Percentiles rank a stretch among this genome's conserved stretches.
Conservation (phyloP, 2,888 invertebrate genomes). For the Xylota sylvarum region DNA sequence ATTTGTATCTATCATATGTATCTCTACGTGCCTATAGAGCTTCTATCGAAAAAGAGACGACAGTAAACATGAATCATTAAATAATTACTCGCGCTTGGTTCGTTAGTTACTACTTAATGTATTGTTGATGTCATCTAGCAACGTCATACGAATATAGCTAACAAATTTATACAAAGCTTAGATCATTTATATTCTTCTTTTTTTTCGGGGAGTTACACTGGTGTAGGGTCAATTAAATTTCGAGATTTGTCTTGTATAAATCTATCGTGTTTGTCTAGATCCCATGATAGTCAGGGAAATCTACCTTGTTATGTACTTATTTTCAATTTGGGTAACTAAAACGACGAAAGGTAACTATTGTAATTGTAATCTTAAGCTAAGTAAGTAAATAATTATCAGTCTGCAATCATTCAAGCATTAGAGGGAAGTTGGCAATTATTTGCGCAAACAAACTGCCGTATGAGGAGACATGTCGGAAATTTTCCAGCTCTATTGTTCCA, state of each 20-base stretch:
- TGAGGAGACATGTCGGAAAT: slow-evolving; percentile 41
- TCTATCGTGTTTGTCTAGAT: slow-evolving; percentile 31
- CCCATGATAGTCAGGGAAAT: slow-evolving; percentile 13
- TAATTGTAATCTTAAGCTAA: slow-evolving; percentile 57
- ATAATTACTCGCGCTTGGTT: slow-evolving; percentile 60
- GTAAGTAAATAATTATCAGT: slow-evolving; percentile 61
- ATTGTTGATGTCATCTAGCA: slow-evolving; percentile 65
- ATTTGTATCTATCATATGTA: background rate
- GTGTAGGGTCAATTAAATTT: slow-evolving; percentile 35
- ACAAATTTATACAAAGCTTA: slow-evolving; percentile 33
- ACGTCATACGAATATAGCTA: slow-evolving; percentile 12
- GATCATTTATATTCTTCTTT: slow-evolving; percentile 36
- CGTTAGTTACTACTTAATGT: slow-evolving; percentile 42
- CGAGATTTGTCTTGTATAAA: slow-evolving; percentile 28
- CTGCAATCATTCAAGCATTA: slow-evolving; percentile 56
- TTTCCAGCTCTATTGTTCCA: slow-evolving; percentile 50
- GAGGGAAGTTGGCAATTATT: slow-evolving; percentile 69
- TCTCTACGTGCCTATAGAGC: background rate
- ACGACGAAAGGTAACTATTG: background rate
- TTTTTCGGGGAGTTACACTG: slow-evolving; percentile 3
- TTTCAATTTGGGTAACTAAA: slow-evolving; percentile 23
- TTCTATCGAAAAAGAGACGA: background rate
- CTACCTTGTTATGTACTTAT: slow-evolving; percentile 5
- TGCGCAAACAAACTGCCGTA: slow-evolving; percentile 52
- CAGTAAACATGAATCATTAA: slow-evolving; percentile 51